Evolutionary conservation across 2,113 vertebrate species (phyloP), one percentile per base, ranked within the genome.

Genomic region (Carassius gibelio): DNA sequence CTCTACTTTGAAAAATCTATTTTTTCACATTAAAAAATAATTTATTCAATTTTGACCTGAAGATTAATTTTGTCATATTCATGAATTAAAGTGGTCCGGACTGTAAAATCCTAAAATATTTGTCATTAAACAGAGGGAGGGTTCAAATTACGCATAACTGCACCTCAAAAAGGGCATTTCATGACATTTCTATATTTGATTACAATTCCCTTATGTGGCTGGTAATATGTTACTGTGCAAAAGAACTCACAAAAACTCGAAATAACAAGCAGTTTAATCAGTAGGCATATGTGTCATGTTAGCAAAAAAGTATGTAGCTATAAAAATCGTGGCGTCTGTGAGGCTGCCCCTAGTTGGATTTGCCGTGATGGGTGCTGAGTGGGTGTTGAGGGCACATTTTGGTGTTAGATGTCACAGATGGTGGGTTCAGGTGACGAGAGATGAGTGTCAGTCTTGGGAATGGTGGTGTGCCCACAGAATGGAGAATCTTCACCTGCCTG

Each of bases 391-490:
- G 0, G 15, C 13, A 68, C 13, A 57, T 0, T 84, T 9, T 15
- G 14, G 59, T 80, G 57, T 45, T 62, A 50, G 30, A 84, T 78
- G 55, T 75, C 57, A 68, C 59, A 81, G 79, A 81, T 48, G 21
- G 69, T 81, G 77, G 23, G 75, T 38, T 81, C 8, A 59, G 66
- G 68, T 83, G 75, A n/a, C 15, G 61, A 83, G 36, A 80, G 36
- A 85, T 71, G 17, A 74, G 50, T 80, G 55, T 34, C 21, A 48
- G 42, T 26, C 34, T 79, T 82, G 84, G 23, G 61, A 45, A 75
- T 86, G 30, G 61, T 72, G 66, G 26, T 30, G 4, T 86, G 45
- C 85, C 72, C 59, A 84, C 86, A 83, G n/a, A 48, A 84, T 64
- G 82, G 81, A 84, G 68, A 69, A 48, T 62, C 23, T 50, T 79